Conservation (phyloP, 2,888 invertebrate species). For the Phlogophora meticulosa region DNA sequence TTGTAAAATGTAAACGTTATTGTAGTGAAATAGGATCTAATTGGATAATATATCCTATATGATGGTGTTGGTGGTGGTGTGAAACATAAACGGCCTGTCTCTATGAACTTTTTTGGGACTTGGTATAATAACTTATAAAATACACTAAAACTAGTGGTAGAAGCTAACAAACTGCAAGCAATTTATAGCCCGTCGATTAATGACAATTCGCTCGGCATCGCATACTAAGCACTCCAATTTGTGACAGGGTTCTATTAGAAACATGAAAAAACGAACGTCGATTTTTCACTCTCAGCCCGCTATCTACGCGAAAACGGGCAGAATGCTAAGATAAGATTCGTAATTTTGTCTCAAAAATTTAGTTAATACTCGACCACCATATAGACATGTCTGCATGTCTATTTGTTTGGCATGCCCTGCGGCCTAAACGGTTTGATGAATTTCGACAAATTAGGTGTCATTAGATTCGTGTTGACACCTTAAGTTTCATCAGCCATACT, state of each 20-base stretch:
- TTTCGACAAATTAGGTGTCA: too few species aligned
- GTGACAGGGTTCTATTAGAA: slow-evolving; percentile 19
- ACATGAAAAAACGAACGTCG: slow-evolving; percentile 19
- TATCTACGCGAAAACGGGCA: background rate
- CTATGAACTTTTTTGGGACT: background rate
- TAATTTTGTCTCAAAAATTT: background rate
- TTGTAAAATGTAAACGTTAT: slow-evolving; percentile 3
- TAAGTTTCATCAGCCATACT: too few species aligned
- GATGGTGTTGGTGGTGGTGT: background rate
- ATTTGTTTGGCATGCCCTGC: too few species aligned
- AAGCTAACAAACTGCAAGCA: slow-evolving; percentile 6
- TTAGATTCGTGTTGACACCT: too few species aligned
- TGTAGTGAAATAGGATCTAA: background rate
- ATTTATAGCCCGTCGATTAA: slow-evolving; percentile 33
- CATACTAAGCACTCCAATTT: slow-evolving; percentile 41
- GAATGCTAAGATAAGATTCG: background rate
- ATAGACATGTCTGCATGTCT: too few species aligned
- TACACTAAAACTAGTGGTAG: background rate
- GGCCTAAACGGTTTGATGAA: too few species aligned
- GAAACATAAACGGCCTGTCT: background rate
- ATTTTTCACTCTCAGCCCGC: slow-evolving; percentile 26
- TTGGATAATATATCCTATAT: background rate
- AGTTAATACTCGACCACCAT: too few species aligned
- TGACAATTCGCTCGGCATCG: slow-evolving; percentile 25
- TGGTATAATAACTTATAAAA: background rate